These are phyloP conservation scores for Eristalis intricaria DNA, from an alignment of 2,888 invertebrate species.

Conservation along the genomic window DNA sequence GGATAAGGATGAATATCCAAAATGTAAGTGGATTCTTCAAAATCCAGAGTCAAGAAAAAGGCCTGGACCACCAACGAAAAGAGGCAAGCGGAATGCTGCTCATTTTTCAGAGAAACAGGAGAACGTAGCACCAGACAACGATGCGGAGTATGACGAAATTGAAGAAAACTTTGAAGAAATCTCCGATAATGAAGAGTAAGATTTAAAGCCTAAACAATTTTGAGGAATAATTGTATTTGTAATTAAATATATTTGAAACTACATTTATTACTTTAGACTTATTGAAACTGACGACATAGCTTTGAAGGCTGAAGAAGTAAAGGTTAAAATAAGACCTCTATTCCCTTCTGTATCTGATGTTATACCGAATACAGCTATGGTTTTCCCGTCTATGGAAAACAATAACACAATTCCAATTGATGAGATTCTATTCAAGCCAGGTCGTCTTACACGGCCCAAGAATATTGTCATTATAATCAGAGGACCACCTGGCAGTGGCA, in stretches of 20 bases:
- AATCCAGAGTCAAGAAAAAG: conserved; percentile 49
- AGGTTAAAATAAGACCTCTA: conserved; percentile 51
- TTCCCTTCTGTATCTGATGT: conserved; percentile 65
- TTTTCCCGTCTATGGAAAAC: conserved; percentile 78
- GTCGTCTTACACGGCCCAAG: conserved; percentile 88
- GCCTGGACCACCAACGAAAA: conserved; percentile 65
- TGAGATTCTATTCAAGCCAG: conserved; percentile 91
- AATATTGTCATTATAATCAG: conserved; percentile 93
- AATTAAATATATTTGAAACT: not conserved
- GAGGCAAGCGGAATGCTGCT: conserved; percentile 35
- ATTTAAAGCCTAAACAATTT: not conserved
- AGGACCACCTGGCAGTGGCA: conserved; percentile 97
- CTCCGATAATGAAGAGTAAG: conserved; percentile 79
- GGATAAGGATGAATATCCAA: conserved; percentile 21
- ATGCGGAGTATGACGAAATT: conserved; percentile 48
- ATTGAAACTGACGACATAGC: conserved; percentile 3
- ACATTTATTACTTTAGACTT: conserved; percentile 9
- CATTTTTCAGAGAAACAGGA: not conserved
- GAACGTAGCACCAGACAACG: not conserved
- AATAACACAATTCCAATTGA: conserved; percentile 86
- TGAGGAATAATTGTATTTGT: not conserved
- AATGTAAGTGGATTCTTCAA: conserved; percentile 56
- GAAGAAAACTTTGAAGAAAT: conserved; percentile 78
- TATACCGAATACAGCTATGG: conserved; percentile 63
- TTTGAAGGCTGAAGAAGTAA: conserved; percentile 15